A percentile compares a stretch with the other conserved stretches of the same genome.
Evolutionary conservation across 2,113 vertebrate species (phyloP).

Genomic region (Embiotoca jacksoni): DNA sequence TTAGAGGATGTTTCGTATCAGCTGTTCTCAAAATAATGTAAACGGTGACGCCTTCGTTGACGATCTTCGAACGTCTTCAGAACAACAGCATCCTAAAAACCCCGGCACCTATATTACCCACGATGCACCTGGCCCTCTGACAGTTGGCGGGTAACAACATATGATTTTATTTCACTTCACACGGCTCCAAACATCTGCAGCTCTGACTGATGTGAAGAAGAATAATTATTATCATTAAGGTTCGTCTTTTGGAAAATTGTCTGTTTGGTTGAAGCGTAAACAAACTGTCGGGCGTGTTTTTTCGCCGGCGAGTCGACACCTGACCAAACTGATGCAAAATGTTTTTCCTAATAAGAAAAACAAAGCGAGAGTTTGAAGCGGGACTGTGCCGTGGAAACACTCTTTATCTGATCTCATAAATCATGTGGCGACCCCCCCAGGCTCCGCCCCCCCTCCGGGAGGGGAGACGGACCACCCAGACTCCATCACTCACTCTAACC

Average conservation of each 20-base stretch:
- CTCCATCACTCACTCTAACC: constrained; percentile 38
- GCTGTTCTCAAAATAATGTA: constrained; percentile 28
- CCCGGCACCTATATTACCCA: no score
- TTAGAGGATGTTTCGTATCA: constrained; percentile 41
- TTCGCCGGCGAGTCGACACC: background rate
- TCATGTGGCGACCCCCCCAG: constrained; percentile 7
- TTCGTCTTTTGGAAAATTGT: no score
- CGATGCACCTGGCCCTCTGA: no score
- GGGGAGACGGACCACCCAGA: constrained; percentile 51
- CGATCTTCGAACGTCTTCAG: no score
- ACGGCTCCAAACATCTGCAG: no score
- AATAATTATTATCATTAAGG: no score
- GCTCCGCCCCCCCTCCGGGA: background rate
- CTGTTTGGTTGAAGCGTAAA: no score
- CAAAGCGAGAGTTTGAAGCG: background rate
- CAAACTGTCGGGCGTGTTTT: background rate
- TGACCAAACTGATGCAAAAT: background rate
- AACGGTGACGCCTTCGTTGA: no score
- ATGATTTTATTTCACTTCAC: no score
- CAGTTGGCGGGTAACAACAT: no score
- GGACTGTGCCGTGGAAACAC: constrained; percentile 36
- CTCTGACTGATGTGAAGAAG: no score
- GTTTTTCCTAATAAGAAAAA: constrained; percentile 2
- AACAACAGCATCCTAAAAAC: no score
- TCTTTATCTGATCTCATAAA: constrained; percentile 50